These are phyloP conservation scores for Climacteris rufus DNA, from an alignment of 2,113 vertebrate genomes.

Conservation along the genomic window DNA sequence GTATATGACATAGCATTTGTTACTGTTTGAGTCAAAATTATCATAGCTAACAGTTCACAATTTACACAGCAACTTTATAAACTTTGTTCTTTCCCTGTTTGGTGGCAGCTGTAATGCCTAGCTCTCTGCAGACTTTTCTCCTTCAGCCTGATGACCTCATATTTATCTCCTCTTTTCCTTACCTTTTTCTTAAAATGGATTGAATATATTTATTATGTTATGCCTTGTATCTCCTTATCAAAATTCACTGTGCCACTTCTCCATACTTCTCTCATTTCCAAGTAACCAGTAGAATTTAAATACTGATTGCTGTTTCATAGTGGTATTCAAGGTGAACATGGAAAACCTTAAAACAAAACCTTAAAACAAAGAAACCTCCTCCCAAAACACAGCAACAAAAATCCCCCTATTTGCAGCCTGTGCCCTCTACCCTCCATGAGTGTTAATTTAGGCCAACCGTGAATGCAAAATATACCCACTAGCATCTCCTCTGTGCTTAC, in stretches of 20 bases:
- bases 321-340: neutral
- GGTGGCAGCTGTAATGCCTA: neutral
- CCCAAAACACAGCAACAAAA: neutral
- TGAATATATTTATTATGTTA: neutral
- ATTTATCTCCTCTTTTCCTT: neutral
- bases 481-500: neutral
- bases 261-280: neutral
- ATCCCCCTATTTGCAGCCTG: fast-evolving
- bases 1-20: neutral
- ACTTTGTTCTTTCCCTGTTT: neutral
- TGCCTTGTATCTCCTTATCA: neutral
- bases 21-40: neutral
- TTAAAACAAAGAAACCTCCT: neutral
- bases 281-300: neutral
- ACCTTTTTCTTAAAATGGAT: neutral
- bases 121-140: neutral
- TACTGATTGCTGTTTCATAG: neutral
- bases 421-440: neutral
- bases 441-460: neutral
- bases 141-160: neutral
- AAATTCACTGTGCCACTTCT: neutral
- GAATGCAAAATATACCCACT: neutral
- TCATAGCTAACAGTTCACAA: neutral
- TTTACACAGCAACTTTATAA: neutral
- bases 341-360: too few species aligned